Evolutionary conservation across 2,113 vertebrate species (phyloP).

Genomic region (Hemiscyllium ocellatum): DNA sequence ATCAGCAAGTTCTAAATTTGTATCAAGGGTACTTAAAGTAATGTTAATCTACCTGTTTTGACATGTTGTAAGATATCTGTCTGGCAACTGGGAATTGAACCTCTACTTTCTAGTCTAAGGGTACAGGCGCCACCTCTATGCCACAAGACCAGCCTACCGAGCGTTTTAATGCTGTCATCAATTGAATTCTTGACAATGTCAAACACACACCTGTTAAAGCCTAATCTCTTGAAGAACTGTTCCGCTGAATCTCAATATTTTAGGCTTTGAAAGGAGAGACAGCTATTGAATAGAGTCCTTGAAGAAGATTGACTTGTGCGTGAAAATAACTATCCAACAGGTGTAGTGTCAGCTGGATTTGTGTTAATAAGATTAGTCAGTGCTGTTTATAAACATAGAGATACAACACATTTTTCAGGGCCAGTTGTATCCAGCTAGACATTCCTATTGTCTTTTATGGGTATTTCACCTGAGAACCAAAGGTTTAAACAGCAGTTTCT

Average conservation of each 20-base stretch:
- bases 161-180: neutral
- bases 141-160: too few species aligned
- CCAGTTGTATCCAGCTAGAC: neutral
- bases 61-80: too few species aligned
- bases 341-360: slow-evolving; percentile 35
- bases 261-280: slow-evolving; percentile 23
- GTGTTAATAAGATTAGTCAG: slow-evolving; percentile 28
- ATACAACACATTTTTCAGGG: neutral
- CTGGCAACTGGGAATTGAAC: too few species aligned
- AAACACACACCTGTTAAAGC: slow-evolving; percentile 30
- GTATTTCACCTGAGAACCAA: slow-evolving; percentile 30
- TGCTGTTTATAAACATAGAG: slow-evolving; percentile 30
- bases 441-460: slow-evolving; percentile 8
- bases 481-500: neutral
- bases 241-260: slow-evolving; percentile 8
- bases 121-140: too few species aligned
- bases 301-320: slow-evolving; percentile 25
- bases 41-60: too few species aligned
- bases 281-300: slow-evolving; percentile 24
- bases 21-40: too few species aligned
- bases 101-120: too few species aligned
- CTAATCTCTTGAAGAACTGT: slow-evolving; percentile 32
- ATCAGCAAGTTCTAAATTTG: neutral
- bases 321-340: slow-evolving; percentile 37
- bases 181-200: neutral